Evolutionary conservation across 1,140 invertebrate species (phyloP).

Genomic region (Marisa cornuarietis): DNA sequence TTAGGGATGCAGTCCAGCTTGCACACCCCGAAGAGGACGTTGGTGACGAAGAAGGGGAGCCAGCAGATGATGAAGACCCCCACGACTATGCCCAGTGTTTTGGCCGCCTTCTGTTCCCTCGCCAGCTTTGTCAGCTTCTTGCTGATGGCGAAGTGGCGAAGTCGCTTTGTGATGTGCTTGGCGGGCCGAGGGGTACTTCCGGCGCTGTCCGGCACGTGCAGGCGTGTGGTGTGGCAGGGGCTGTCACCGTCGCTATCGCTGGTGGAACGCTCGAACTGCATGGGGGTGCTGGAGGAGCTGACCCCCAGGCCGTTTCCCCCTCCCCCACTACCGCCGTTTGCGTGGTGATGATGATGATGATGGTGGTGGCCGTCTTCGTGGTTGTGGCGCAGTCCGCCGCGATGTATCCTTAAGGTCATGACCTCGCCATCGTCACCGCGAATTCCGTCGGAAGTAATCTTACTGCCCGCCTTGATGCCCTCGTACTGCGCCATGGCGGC

Average conservation of each 20-base stretch:
- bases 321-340: conserved; percentile 4
- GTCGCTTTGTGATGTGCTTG: conserved; percentile 56
- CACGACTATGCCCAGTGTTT: conserved; percentile 92
- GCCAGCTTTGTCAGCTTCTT: conserved; percentile 60
- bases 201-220: conserved; percentile 21
- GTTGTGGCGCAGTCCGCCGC: conserved; percentile 46
- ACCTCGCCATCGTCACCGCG: conserved; percentile 52
- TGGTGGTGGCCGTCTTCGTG: conserved; percentile 22
- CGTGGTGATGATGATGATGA: conserved; percentile 15
- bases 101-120: conserved; percentile 92
- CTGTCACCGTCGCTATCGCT: conserved; percentile 38
- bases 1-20: conserved; percentile 68
- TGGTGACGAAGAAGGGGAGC: conserved; percentile 95
- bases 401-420: conserved; percentile 60
- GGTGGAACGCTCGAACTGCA: conserved; percentile 25
- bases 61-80: conserved; percentile 96
- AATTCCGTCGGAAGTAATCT: conserved; percentile 46
- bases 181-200: conserved; percentile 31
- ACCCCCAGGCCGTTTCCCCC: conserved; percentile 28
- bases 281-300: conserved; percentile 5
- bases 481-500: conserved; percentile 57
- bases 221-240: conserved; percentile 30
- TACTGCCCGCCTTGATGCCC: conserved; percentile 54
- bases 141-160: conserved; percentile 58
- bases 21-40: conserved; percentile 83